A percentile compares a stretch with the other conserved stretches of the same genome.
These are phyloP conservation scores for Lontra canadensis DNA, from an alignment of 2,113 vertebrate genomes.

Conservation along the genomic window DNA sequence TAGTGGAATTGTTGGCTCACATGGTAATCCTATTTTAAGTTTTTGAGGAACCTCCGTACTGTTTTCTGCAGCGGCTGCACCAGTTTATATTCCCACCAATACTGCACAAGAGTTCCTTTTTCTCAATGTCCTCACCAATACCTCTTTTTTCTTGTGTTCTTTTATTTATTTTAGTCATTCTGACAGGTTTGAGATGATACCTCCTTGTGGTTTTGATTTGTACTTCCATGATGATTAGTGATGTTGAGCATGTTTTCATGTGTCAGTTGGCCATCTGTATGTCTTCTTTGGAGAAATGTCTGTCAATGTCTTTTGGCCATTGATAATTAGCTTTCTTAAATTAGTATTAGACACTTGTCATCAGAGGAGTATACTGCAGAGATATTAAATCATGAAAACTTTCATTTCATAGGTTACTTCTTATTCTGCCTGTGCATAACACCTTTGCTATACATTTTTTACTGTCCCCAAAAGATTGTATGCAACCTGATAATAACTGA, in stretches of 20 bases:
- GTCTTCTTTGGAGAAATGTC: not conserved
- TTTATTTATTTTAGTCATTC: not conserved
- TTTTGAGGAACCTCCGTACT: not conserved
- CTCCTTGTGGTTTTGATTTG: not conserved
- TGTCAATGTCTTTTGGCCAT: not conserved
- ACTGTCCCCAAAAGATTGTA: not conserved
- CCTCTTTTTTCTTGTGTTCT: not conserved
- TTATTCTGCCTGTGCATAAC: not conserved
- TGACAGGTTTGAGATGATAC: not conserved
- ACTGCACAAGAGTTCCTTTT: not conserved
- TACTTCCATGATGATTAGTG: not conserved
- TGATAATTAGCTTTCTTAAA: not conserved
- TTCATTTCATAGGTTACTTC: not conserved
- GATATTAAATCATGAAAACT: not conserved
- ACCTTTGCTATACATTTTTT: not conserved
- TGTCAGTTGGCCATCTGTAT: not conserved
- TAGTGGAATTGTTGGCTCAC: not conserved
- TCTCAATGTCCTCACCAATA: not conserved
- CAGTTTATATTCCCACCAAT: not conserved
- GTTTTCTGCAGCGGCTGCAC: not conserved
- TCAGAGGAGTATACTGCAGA: not conserved
- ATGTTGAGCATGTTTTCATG: not conserved
- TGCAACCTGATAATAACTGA: not conserved
- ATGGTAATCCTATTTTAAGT: not conserved
- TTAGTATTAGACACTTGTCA: not conserved